phyloP scores from a whole-genome alignment of 2,888 invertebrate species.

The Caenorhabditis sp. region DNA sequence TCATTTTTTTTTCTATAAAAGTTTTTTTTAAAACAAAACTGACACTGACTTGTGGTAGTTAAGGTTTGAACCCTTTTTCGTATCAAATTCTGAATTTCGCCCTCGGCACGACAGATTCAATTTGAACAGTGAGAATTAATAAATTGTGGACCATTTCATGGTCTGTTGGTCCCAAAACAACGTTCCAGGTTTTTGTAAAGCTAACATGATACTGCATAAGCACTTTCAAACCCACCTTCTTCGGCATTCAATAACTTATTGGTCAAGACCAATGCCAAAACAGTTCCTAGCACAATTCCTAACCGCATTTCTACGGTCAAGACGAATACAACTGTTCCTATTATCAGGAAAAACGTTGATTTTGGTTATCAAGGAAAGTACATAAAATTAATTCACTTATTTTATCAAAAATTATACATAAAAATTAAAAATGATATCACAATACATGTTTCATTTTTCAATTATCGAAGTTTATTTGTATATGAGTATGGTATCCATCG shows the following conservation, averaged over 20 bases:
- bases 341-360: not conserved
- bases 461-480: constrained; percentile 23
- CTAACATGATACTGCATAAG: too few relatives aligned
- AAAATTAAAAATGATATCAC: constrained; percentile 6
- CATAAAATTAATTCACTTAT: not conserved
- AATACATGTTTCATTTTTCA: too few relatives aligned
- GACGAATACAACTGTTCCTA: not conserved
- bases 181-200: too few relatives aligned
- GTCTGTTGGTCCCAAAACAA: too few relatives aligned
- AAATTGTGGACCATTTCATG: too few relatives aligned
- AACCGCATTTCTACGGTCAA: not conserved
- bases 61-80: too few relatives aligned
- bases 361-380: not conserved
- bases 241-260: not conserved
- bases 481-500: constrained; percentile 28
- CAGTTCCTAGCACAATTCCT: not conserved
- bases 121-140: too few relatives aligned
- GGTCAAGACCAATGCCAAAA: not conserved
- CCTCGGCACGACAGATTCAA: too few relatives aligned
- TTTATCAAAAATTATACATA: not conserved
- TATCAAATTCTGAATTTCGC: too few relatives aligned
- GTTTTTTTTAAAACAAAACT: too few relatives aligned
- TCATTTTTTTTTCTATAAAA: too few relatives aligned
- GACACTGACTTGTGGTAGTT: too few relatives aligned
- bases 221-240: not conserved